Base-by-base conservation (phyloP, 2,113 vertebrate genomes). In the Mesocricetus auratus region DNA sequence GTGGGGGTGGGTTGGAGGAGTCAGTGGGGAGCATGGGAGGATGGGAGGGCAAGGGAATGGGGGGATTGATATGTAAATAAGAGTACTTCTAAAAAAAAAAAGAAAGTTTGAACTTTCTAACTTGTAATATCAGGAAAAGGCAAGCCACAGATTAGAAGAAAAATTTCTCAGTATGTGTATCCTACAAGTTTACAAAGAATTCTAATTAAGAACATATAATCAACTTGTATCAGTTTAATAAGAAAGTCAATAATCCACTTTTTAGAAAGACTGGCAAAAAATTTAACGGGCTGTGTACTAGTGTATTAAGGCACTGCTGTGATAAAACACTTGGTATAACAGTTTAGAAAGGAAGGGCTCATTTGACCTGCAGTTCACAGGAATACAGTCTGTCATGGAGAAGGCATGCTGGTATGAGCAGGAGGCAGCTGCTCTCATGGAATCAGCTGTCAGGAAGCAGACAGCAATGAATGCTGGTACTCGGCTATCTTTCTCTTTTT, bases 61-160 rank as follows among this genome's bases (percentile, higher is more conserved):
- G n/a, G n/a, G n/a, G n/a, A n/a, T n/a, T n/a, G n/a, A n/a, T n/a
- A n/a, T n/a, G n/a, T n/a, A n/a, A n/a, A n/a, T n/a, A n/a, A n/a
- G n/a, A n/a, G n/a, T n/a, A n/a, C n/a, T n/a, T n/a, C n/a, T n/a
- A n/a, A n/a, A n/a, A n/a, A n/a, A n/a, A n/a, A n/a, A n/a, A n/a
- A n/a, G 53, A 45, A 93, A 96, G 73, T 33, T 90, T 87, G 71
- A 45, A n/a, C n/a, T 97, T 60, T 87, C 71, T 62, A 50, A 89
- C 42, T 1, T 71, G 17, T 68, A 68, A 5, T 15, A 77, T 77
- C 60, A 73, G 26, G 13, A 94, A 97, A 87, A 68, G 15, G 12
- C 17, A 94, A 91, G 36, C 36, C 50, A 71, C 7, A 64, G 47
- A 86, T 13, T 68, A 69, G 19, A 71, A 90, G 7, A 73, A 93